phyloP scores from a whole-genome alignment of 1,140 invertebrate species.

The Phocides pigmalion region DNA sequence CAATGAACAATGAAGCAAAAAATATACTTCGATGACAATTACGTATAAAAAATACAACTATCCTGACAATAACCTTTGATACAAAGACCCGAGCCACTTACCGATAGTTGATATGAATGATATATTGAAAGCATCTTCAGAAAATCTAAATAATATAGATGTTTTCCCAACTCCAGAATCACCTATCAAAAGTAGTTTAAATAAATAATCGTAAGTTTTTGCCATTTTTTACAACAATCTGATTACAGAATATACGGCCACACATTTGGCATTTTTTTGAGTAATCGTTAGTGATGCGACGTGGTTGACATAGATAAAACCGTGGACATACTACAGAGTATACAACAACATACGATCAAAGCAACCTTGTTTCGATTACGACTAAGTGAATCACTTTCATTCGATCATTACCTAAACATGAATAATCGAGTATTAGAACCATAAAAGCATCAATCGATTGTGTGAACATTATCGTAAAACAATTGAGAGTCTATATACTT shows the following conservation, averaged over 20 bases:
- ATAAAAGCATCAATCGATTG: too few species aligned
- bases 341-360: neutral
- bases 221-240: constrained; percentile 88
- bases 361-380: too few species aligned
- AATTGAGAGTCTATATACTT: too few species aligned
- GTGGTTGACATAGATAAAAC: constrained; percentile 4
- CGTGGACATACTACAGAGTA: neutral
- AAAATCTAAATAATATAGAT: constrained; percentile 98
- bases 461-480: too few species aligned
- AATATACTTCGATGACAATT: constrained; percentile 68
- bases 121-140: constrained; percentile 98
- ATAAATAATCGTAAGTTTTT: constrained; percentile 98
- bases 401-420: too few species aligned
- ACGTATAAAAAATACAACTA: constrained; percentile 74
- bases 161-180: constrained; percentile 99
- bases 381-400: too few species aligned
- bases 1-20: constrained; percentile 66
- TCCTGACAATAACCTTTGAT: constrained; percentile 80
- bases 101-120: constrained; percentile 99
- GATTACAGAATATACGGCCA: constrained; percentile 74
- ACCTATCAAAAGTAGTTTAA: constrained; percentile 98
- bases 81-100: constrained; percentile 84
- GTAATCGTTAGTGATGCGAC: constrained; percentile 66
- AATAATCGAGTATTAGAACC: too few species aligned
- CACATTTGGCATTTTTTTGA: constrained; percentile 81